Percentiles rank a stretch among this genome's conserved stretches.
Conservation (phyloP, 2,888 invertebrate genomes). For the Cheilosia impressa region DNA sequence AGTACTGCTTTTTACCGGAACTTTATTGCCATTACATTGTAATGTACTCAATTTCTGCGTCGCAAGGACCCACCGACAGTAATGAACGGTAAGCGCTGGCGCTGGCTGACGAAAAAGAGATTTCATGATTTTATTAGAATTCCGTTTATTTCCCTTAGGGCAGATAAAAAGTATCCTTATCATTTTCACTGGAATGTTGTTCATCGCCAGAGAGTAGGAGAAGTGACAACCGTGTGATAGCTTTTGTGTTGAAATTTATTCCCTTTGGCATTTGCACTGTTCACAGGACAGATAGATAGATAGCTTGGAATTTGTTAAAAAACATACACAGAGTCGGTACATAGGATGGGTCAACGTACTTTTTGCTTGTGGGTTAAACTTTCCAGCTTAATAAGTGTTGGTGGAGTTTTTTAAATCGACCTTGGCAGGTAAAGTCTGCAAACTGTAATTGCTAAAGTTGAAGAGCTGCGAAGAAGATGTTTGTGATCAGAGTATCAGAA, state of each 20-base stretch:
- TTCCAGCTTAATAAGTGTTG: no score
- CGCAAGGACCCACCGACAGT: constrained; percentile 32
- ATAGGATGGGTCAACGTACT: no score
- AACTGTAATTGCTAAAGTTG: no score
- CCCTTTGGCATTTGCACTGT: constrained; percentile 52
- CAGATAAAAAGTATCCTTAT: constrained; percentile 73
- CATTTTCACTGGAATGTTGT: constrained; percentile 42
- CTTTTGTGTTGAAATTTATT: constrained; percentile 66
- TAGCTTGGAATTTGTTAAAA: neutral
- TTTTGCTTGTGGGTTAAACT: no score
- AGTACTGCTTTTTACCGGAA: constrained; percentile 55
- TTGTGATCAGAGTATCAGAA: no score
- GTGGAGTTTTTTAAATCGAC: no score
- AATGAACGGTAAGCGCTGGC: constrained; percentile 65
- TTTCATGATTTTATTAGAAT: constrained; percentile 73
- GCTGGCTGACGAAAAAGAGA: constrained; percentile 70
- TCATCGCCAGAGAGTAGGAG: neutral
- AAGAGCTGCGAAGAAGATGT: no score
- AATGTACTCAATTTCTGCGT: constrained; percentile 48
- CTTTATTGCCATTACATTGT: constrained; percentile 68
- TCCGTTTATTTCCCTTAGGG: constrained; percentile 72
- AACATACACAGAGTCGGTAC: no score
- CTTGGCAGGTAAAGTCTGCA: no score
- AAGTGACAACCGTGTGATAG: constrained; percentile 19
- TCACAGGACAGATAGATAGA: neutral